Base-by-base conservation (phyloP, 2,113 vertebrate species). In the Caloenas nicobarica region DNA sequence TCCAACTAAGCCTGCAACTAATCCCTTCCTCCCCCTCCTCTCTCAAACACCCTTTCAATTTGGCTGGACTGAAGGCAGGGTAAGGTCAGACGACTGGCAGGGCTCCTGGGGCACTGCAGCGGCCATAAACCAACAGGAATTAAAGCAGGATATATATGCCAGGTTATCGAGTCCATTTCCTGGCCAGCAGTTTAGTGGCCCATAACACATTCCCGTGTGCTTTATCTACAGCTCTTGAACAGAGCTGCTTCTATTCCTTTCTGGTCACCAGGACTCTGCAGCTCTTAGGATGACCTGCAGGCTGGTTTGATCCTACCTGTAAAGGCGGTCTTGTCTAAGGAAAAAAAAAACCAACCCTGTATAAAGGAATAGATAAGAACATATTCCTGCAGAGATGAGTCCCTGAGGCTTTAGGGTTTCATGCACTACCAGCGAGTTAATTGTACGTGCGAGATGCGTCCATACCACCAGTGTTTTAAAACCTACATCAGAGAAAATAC, bases 81-180 rank as follows among this genome's bases (percentile, higher is more conserved):
- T 54, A 46, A 96, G 76, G 83, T 91, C 86, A 95, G 72, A n/a
- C 0, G 0, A 11, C 31, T 10, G 0, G 31, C 79, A 2, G 1
- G 40, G 51, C 71, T 88, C 46, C 91, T 54, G 58, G 85, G 71
- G 34, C 26, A 81, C 71, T 81, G 70, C 89, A 86, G 82, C 33
- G 82, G 79, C 90, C 90, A 86, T 48, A 96, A 93, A 88, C 38
- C 86, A 91, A 31, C 48, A 87, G 89, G 91, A 94, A 82, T 88
- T 88, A 91, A 74, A 92, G 88, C 29, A 16, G 76, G 44, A 71
- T 44, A 5, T n/a, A 25, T 33, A 72, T 12, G 33, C 42, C 44
- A 73, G 25, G 26, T 68, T 90, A 38, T 25, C 4, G 2, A 96
- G 58, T 15, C 62, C 69, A 11, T 90, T 60, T 48, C 86, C 80